These are phyloP conservation scores for Eupithecia pulchellata DNA, from an alignment of 2,888 invertebrate genomes.

Conservation along the genomic window DNA sequence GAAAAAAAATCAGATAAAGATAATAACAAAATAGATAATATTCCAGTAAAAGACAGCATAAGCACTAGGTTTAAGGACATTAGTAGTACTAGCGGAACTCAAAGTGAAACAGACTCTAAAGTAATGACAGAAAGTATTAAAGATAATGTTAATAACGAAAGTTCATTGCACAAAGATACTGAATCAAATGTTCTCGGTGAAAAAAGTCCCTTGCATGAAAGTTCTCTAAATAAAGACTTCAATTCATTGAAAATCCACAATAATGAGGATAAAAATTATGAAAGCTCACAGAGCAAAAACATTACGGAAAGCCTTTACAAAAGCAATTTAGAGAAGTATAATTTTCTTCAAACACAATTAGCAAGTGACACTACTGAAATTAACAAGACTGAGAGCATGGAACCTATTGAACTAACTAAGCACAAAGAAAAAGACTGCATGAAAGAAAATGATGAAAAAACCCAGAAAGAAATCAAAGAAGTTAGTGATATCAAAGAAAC, in stretches of 20 bases:
- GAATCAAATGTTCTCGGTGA: slow-evolving; percentile 30
- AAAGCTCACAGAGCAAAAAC: slow-evolving; percentile 34
- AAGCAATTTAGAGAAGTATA: slow-evolving; percentile 73
- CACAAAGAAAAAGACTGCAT: slow-evolving; percentile 54
- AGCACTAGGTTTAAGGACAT: slow-evolving; percentile 63
- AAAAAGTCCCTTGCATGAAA: slow-evolving; percentile 21
- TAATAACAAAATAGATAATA: slow-evolving; percentile 68
- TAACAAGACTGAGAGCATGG: slow-evolving; percentile 52
- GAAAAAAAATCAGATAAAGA: slow-evolving; percentile 73
- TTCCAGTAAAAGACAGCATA: slow-evolving; percentile 69
- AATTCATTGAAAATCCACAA: slow-evolving; percentile 28
- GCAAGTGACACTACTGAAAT: slow-evolving; percentile 55
- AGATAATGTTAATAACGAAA: slow-evolving; percentile 33
- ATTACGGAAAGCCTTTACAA: slow-evolving; percentile 70
- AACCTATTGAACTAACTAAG: slow-evolving; percentile 48
- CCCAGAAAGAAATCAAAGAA: slow-evolving; percentile 42
- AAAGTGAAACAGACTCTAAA: slow-evolving; percentile 56
- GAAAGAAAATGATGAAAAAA: slow-evolving; percentile 43
- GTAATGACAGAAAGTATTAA: slow-evolving; percentile 40
- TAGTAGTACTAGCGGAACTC: slow-evolving; percentile 54
- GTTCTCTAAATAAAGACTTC: slow-evolving; percentile 29
- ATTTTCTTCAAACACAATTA: slow-evolving; percentile 78
- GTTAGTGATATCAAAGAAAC: slow-evolving; percentile 41
- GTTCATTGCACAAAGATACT: slow-evolving; percentile 35
- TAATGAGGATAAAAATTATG: slow-evolving; percentile 27